phyloP scores from a whole-genome alignment of 2,113 vertebrate species.

The Apodemus speciosus region DNA sequence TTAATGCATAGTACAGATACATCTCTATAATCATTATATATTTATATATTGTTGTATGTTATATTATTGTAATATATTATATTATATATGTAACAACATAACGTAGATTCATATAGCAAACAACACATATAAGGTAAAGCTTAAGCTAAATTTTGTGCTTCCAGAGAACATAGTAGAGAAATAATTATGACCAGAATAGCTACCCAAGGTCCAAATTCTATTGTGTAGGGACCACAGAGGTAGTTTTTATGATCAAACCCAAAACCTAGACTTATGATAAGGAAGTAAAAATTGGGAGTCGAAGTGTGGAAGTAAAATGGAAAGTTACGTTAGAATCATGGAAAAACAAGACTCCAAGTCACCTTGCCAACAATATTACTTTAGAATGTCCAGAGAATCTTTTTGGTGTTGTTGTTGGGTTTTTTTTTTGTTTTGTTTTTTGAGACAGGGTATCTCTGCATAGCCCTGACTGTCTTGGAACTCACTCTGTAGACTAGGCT shows the following conservation, averaged over 20 bases:
- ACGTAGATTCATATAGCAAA: not conserved
- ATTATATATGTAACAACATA: not conserved
- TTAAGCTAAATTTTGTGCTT: conserved; percentile 20
- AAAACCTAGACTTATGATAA: not conserved
- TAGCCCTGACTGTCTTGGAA: no score
- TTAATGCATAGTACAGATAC: not conserved
- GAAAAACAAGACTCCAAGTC: not conserved
- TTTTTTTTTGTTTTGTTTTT: no score
- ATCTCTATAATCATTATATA: not conserved
- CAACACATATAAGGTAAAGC: not conserved
- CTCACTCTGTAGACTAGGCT: no score
- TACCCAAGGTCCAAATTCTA: not conserved
- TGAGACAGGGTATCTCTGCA: no score
- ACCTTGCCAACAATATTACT: not conserved
- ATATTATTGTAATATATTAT: no score
- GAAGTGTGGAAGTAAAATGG: not conserved
- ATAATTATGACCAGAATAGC: not conserved
- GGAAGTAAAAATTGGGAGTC: not conserved
- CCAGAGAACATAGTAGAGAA: conserved; percentile 6
- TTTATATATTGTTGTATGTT: not conserved
- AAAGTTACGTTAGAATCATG: not conserved
- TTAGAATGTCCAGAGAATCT: not conserved
- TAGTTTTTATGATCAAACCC: not conserved
- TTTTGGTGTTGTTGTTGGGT: no score
- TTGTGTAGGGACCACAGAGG: not conserved